Conservation (phyloP, 2,888 invertebrate genomes). For the Anoncus sp. region DNA sequence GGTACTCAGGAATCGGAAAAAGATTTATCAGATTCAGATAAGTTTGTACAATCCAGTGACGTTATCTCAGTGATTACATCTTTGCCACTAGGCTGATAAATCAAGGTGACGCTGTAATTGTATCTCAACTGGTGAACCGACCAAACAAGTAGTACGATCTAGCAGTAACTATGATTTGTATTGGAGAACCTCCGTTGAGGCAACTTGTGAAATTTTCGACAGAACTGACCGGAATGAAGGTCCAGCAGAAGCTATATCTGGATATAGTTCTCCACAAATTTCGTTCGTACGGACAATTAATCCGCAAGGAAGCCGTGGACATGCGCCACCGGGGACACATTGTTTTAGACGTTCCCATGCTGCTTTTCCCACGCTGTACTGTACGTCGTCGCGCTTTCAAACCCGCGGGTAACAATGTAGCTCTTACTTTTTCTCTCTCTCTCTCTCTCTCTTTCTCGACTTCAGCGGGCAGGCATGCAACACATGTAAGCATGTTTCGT, state of each 20-base stretch:
- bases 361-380: slow-evolving; percentile 1
- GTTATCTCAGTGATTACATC: background rate
- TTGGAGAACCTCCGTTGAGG: no score
- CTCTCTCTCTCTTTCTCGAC: slow-evolving; percentile 10
- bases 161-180: no score
- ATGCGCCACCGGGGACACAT: background rate
- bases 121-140: background rate
- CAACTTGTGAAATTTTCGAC: no score
- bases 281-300: slow-evolving; percentile 2
- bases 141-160: no score
- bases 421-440: slow-evolving; percentile 11
- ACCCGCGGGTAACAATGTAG: slow-evolving; percentile 28
- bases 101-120: background rate
- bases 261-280: background rate
- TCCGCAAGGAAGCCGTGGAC: background rate
- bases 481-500: background rate
- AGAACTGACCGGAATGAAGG: no score
- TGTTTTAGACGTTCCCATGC: background rate
- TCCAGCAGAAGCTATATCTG: no score
- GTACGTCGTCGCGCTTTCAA: slow-evolving; percentile 22
- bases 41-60: background rate
- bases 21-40: background rate
- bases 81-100: background rate
- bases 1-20: background rate
- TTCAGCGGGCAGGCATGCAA: background rate